Percentiles rank a stretch among this genome's conserved stretches.
phyloP scores from a whole-genome alignment of 2,113 vertebrate species.

The Elephantulus edwardii region DNA sequence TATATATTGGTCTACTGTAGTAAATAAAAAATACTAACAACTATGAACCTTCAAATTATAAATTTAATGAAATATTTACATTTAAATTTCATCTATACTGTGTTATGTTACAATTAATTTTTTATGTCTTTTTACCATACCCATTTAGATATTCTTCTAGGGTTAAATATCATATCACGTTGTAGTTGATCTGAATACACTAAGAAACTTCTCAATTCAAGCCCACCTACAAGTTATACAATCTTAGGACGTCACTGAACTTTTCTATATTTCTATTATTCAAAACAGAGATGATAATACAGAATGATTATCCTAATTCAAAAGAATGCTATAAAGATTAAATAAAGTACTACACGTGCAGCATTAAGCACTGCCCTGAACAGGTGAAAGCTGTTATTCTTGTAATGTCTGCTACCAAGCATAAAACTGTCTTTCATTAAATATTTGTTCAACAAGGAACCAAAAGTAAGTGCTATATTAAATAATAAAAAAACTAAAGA shows the following conservation, averaged over 20 bases:
- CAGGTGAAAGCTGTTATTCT: neutral
- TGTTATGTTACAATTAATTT: neutral
- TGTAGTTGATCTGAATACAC: neutral
- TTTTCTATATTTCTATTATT: slow-evolving; percentile 12
- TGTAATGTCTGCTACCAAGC: neutral
- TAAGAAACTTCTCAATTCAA: neutral
- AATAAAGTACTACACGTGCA: neutral
- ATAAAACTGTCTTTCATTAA: neutral
- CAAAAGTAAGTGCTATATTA: neutral
- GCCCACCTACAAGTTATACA: neutral
- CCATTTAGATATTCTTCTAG: neutral
- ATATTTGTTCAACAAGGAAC: neutral
- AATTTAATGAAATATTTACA: slow-evolving; percentile 31
- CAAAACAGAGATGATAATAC: slow-evolving; percentile 6
- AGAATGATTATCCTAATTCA: neutral
- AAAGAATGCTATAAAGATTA: neutral
- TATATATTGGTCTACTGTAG: neutral
- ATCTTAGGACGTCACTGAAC: neutral
- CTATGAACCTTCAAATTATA: neutral
- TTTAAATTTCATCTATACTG: neutral
- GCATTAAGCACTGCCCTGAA: slow-evolving; percentile 1
- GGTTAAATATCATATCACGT: neutral
- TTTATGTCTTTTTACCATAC: neutral
- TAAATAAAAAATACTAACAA: neutral
- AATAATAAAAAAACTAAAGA: neutral